Evolutionary conservation across 2,888 invertebrate genomes (phyloP), one percentile per base, ranked within the genome.

Genomic region (Lochmaea crataegi): DNA sequence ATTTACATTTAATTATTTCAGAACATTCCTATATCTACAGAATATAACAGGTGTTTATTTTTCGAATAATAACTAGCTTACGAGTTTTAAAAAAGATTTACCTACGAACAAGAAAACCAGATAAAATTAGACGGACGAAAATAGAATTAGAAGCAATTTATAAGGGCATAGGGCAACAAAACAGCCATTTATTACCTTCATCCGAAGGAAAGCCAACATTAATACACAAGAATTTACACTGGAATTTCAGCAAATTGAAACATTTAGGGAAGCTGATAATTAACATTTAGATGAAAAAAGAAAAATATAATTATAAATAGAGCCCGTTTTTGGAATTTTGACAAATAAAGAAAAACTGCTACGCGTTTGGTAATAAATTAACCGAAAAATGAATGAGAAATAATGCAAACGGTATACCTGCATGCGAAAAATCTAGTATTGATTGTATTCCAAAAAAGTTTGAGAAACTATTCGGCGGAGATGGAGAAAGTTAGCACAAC

Each of bases 101-200:
- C 16, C 7, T 4, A 14, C 14, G n/a, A 48, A 48, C 48, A 14
- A 14, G 53, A 53, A 16, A 16, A 14, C 26, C 3, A 32, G 58
- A 58, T 58, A 58, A 26, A 58, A 32, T 14, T 58, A 58, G 32
- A 58, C 4, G 32, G 5, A 58, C 32, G 7, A 32, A 58, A 58
- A 58, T 58, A 58, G 58, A 26, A 26, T 3, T 7, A 32, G 9
- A 58, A 58, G 58, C 32, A 58, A 58, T 58, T 58, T 32, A 12
- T 26, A 58, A 32, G 58, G 58, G 58, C 58, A 32, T 58, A 58
- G 58, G 58, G 58, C 58, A 58, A 58, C 58, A 58, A 58, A 58
- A 58, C 58, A 58, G 26, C 10, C 58, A 32, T 58, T 32, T 22
- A 16, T 58, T 58, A 58, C 7, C n/a, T 58, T 32, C 58, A 32